A percentile compares a stretch with the other conserved stretches of the same genome.
phyloP scores from a whole-genome alignment of 2,888 invertebrate species.

The Hyppa rectilinea region DNA sequence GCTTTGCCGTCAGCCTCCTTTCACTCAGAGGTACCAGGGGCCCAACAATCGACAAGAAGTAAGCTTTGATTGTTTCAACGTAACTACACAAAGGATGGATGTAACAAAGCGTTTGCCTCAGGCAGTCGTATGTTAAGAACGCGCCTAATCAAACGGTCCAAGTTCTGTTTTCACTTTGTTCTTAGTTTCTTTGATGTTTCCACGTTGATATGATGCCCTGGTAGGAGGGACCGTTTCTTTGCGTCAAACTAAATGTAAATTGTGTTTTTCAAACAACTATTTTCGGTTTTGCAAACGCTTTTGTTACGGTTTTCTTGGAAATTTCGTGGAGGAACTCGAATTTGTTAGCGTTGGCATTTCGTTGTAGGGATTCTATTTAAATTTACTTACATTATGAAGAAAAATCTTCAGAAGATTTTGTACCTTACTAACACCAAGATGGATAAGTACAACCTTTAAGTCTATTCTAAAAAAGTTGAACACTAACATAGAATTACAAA shows the following conservation, averaged over 20 bases:
- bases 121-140: conserved; percentile 83
- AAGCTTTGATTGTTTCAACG: conserved; percentile 76
- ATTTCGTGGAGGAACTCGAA: conserved; percentile 13
- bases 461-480: background rate
- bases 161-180: conserved; percentile 86
- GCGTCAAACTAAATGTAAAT: conserved; percentile 60
- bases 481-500: no score
- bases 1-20: conserved; percentile 54
- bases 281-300: conserved; percentile 47
- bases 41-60: conserved; percentile 83
- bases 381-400: background rate
- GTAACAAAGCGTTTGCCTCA: conserved; percentile 85
- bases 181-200: conserved; percentile 87
- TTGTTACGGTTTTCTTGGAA: conserved; percentile 39
- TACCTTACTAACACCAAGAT: background rate
- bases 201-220: conserved; percentile 82
- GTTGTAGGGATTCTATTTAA: background rate
- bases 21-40: conserved; percentile 72
- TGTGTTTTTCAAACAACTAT: conserved; percentile 55
- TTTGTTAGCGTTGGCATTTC: conserved; percentile 10
- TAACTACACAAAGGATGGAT: conserved; percentile 78
- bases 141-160: conserved; percentile 88
- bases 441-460: background rate
- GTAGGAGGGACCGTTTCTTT: conserved; percentile 75
- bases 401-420: background rate